Conservation (phyloP, 1,140 invertebrate species). For the Pseudoatta argentina region DNA sequence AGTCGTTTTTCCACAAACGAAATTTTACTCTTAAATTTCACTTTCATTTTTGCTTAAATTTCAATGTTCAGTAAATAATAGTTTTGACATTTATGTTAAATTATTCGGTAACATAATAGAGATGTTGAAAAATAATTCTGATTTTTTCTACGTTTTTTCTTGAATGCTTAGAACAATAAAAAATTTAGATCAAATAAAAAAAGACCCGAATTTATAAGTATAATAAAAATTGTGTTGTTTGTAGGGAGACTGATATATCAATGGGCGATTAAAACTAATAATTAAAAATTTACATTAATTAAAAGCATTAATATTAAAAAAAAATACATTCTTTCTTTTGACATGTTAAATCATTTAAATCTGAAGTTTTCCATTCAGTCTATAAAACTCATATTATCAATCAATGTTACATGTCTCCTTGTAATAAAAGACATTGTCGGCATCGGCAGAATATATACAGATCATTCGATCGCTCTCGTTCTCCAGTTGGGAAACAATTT, state of each 20-base stretch:
- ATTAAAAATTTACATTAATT: not conserved
- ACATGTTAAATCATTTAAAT: not conserved
- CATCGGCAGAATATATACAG: not conserved
- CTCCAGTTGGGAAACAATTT: conserved; percentile 65
- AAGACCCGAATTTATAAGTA: too few relatives aligned
- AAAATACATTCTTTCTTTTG: not conserved
- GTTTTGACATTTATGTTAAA: too few relatives aligned
- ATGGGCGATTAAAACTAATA: not conserved
- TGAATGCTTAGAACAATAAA: too few relatives aligned
- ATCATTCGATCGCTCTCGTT: conserved; percentile 17
- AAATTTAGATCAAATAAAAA: too few relatives aligned
- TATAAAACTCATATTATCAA: not conserved
- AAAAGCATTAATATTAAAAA: not conserved
- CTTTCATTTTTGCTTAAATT: too few relatives aligned
- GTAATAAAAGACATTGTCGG: not conserved
- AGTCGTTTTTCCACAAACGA: too few relatives aligned
- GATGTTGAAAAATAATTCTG: too few relatives aligned
- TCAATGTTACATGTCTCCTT: not conserved
- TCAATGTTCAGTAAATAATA: too few relatives aligned
- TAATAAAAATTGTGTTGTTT: not conserved
- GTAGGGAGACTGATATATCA: not conserved
- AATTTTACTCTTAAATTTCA: too few relatives aligned
- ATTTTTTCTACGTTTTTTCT: too few relatives aligned
- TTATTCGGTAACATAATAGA: too few relatives aligned
- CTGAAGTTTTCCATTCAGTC: not conserved